These are phyloP conservation scores for Lampropteryx suffumata DNA, from an alignment of 2,888 invertebrate species.

Conservation along the genomic window DNA sequence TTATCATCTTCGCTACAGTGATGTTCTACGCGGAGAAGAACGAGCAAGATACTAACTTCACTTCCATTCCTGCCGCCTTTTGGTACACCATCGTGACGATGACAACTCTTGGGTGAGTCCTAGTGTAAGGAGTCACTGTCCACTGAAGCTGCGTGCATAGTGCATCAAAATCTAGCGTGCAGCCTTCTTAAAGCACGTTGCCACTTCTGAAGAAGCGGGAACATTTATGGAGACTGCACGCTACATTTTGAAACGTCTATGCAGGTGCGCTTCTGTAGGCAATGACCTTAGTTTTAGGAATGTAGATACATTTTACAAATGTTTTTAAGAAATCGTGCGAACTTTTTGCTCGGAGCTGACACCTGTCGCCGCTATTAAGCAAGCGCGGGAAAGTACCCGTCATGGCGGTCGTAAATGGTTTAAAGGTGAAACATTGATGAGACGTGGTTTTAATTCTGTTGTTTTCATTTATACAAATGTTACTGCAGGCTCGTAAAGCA, in stretches of 20 bases:
- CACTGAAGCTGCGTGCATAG: constrained; percentile 23
- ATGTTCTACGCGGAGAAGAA: constrained; percentile 99
- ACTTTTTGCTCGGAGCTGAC: constrained; percentile 47
- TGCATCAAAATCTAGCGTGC: constrained; percentile 22
- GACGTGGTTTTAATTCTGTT: constrained; percentile 37
- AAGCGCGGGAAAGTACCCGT: constrained; percentile 69
- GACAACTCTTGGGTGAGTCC: constrained; percentile 98
- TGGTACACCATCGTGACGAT: constrained; percentile 99
- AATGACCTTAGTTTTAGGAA: constrained; percentile 16
- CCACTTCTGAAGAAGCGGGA: constrained; percentile 13
- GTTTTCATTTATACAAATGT: constrained; percentile 44
- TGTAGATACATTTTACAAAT: constrained; percentile 9
- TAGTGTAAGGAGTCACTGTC: constrained; percentile 21
- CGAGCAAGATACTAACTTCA: constrained; percentile 97
- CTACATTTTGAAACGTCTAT: constrained; percentile 24
- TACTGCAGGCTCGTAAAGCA: constrained; percentile 38
- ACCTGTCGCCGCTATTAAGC: constrained; percentile 74
- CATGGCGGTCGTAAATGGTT: constrained; percentile 67
- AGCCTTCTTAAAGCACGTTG: constrained; percentile 18
- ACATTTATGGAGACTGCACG: constrained; percentile 20
- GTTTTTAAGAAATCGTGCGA: constrained; percentile 6
- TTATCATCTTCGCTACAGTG: constrained; percentile 99
- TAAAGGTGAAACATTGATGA: constrained; percentile 57
- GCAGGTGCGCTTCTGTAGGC: constrained; percentile 24
- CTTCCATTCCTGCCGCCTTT: constrained; percentile 99